phyloP scores from a whole-genome alignment of 64 coral and sea anemone species.

The Porites lutea region DNA sequence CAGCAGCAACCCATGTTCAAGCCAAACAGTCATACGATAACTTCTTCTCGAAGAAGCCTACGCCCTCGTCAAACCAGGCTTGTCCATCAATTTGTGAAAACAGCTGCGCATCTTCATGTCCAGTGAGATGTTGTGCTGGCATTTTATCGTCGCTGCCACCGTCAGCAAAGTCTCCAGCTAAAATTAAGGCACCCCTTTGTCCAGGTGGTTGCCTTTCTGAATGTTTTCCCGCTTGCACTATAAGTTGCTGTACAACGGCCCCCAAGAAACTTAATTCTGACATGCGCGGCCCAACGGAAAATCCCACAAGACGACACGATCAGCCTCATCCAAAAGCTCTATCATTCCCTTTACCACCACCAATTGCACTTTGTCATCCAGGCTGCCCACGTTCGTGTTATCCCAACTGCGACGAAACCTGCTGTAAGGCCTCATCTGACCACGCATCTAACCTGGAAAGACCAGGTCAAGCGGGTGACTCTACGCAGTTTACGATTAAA shows the following conservation, averaged over 20 bases:
- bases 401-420: slow-evolving; percentile 52
- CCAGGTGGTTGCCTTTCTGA: slow-evolving; percentile 60
- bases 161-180: background rate
- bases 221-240: slow-evolving; percentile 72
- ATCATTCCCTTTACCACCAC: background rate
- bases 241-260: slow-evolving; percentile 58
- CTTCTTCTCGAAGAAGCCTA: slow-evolving; percentile 26
- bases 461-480: background rate
- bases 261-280: background rate
- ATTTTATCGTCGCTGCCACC: background rate
- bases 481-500: slow-evolving; percentile 21
- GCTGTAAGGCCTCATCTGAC: slow-evolving; percentile 28
- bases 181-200: slow-evolving; percentile 11
- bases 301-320: slow-evolving; percentile 30
- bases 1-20: background rate
- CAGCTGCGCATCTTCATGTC: slow-evolving; percentile 43
- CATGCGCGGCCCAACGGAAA: background rate
- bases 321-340: background rate
- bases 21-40: slow-evolving; percentile 24
- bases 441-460: background rate
- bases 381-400: slow-evolving; percentile 56
- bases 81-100: slow-evolving; percentile 42
- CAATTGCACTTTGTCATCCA: background rate
- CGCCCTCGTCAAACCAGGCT: background rate
- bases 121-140: slow-evolving; percentile 30